phyloP scores from a whole-genome alignment of 2,797 vertebrate genomes.

The Pseudochirops corinnae region DNA sequence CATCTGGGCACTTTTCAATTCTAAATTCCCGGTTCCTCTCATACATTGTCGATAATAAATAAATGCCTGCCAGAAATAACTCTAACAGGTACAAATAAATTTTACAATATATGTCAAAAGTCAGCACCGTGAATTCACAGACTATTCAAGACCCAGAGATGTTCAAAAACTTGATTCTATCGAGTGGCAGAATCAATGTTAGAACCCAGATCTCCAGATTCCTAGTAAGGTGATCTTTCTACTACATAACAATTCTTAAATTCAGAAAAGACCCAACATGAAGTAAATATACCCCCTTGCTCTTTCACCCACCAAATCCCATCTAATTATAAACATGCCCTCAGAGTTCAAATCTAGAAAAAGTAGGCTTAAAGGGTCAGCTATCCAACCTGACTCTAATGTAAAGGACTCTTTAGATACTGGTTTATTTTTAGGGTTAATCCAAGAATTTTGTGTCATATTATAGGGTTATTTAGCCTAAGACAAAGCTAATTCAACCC shows the following conservation, averaged over 20 bases:
- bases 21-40: neutral
- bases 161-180: neutral
- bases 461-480: neutral
- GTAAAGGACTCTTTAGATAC: neutral
- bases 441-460: neutral
- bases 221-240: neutral
- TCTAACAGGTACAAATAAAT: neutral
- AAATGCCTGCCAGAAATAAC: neutral
- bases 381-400: neutral
- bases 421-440: neutral
- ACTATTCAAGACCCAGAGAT: neutral
- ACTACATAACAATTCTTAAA: neutral
- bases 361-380: neutral
- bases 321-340: too few relatives aligned
- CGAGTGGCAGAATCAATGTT: neutral
- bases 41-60: neutral
- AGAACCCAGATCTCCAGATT: neutral
- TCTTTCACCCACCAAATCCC: neutral
- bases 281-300: neutral
- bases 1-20: neutral
- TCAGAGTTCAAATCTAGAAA: neutral
- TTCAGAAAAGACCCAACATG: neutral
- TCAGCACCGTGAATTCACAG: neutral
- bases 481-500: neutral
- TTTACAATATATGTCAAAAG: neutral